A percentile compares a stretch with the other conserved stretches of the same genome.
Evolutionary conservation across 2,113 vertebrate genomes (phyloP).

Genomic region (Chlorodrepanis virens): DNA sequence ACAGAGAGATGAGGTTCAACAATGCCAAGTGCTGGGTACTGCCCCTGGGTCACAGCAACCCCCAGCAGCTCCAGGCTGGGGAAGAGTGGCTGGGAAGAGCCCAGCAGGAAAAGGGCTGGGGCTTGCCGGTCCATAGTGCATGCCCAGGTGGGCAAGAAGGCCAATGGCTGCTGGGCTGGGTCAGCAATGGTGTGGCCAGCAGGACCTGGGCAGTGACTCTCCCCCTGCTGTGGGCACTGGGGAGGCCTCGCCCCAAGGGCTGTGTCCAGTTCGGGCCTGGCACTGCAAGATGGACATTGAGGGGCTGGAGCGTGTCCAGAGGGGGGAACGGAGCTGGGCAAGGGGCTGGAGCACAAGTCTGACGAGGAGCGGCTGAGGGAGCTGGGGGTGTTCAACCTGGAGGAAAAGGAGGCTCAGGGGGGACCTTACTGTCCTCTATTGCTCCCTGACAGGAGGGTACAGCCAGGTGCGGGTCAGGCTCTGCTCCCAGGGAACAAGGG

Average conservation of each 20-base stretch:
- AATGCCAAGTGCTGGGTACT: not conserved
- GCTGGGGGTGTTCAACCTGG: not conserved
- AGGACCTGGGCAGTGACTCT: not conserved
- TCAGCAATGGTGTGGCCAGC: not conserved
- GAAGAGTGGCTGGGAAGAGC: not conserved
- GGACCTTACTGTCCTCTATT: accelerated
- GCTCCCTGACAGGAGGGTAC: not conserved
- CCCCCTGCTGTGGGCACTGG: not conserved
- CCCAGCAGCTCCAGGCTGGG: not conserved
- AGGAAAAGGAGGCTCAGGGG: not conserved
- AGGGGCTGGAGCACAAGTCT: not conserved
- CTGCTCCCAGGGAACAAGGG: not conserved
- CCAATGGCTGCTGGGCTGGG: not conserved
- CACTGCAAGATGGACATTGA: not conserved
- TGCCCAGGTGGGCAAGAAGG: not conserved
- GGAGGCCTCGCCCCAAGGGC: not conserved
- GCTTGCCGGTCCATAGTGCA: not conserved
- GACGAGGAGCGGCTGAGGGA: accelerated
- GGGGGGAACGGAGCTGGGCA: not conserved
- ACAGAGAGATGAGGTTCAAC: not conserved
- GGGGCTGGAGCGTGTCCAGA: not conserved
- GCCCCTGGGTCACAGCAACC: not conserved
- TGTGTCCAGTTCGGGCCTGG: not conserved
- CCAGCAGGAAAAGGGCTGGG: not conserved
- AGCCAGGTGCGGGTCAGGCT: not conserved